These are phyloP conservation scores for Pangasianodon hypophthalmus DNA, from an alignment of 2,113 vertebrate species.

Conservation along the genomic window DNA sequence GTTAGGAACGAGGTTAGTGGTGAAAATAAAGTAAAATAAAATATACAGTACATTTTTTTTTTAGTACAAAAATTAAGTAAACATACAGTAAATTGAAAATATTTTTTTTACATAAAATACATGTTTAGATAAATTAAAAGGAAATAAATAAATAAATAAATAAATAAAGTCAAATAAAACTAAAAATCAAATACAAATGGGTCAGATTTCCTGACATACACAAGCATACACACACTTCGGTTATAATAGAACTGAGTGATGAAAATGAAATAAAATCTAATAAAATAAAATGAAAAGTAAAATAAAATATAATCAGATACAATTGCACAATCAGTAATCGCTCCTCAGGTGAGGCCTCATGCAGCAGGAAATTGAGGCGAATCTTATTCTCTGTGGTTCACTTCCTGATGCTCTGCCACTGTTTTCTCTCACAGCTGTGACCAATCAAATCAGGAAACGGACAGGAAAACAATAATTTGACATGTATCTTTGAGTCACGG, in stretches of 20 bases:
- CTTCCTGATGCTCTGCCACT: neutral
- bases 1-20: neutral
- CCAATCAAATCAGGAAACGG: slow-evolving; percentile 55
- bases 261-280: neutral
- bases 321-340: neutral
- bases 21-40: neutral
- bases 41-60: neutral
- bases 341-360: neutral
- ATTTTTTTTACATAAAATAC: neutral
- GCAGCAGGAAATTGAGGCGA: slow-evolving; percentile 21
- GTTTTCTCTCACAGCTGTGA: slow-evolving; percentile 48
- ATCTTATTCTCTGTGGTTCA: slow-evolving; percentile 25
- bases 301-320: neutral
- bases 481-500: slow-evolving; percentile 52
- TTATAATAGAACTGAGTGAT: neutral
- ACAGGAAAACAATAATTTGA: slow-evolving; percentile 47
- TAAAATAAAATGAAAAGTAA: neutral
- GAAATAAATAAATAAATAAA: neutral
- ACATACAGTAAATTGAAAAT: neutral
- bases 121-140: neutral
- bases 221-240: neutral
- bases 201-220: neutral
- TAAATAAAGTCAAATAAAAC: neutral
- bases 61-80: neutral
- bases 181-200: neutral